phyloP scores from a whole-genome alignment of 2,113 vertebrate species.

The Edolisoma coerulescens region DNA sequence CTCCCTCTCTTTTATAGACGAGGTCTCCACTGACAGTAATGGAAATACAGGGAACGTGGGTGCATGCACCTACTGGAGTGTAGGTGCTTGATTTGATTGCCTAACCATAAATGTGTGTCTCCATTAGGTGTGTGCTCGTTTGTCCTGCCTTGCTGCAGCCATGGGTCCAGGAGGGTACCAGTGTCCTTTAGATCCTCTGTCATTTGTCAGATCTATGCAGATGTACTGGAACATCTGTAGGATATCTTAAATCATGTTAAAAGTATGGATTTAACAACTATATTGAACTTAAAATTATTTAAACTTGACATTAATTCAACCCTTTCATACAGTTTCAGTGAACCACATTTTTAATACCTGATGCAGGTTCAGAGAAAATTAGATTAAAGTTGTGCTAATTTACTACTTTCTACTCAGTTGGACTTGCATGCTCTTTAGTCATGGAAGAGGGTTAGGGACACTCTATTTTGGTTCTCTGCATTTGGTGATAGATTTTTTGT shows the following conservation, averaged over 20 bases:
- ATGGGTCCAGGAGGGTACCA: background rate
- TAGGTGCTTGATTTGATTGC: background rate
- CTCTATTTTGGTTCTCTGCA: background rate
- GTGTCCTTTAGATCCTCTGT: background rate
- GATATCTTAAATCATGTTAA: background rate
- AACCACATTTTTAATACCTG: background rate
- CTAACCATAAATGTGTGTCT: background rate
- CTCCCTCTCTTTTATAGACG: background rate
- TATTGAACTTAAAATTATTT: background rate
- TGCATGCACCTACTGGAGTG: background rate
- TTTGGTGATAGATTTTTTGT: background rate
- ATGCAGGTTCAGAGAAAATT: background rate
- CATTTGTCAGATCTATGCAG: background rate
- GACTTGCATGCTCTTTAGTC: background rate
- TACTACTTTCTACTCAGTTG: background rate
- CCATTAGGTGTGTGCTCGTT: background rate
- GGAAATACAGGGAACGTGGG: background rate
- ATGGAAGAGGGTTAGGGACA: background rate
- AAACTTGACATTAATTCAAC: background rate
- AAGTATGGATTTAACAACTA: background rate
- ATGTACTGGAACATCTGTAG: background rate
- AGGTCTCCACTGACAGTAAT: background rate
- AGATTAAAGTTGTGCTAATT: background rate
- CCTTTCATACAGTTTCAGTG: background rate
- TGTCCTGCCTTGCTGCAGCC: background rate